Evolutionary conservation across 2,888 invertebrate species (phyloP), one percentile per base, ranked within the genome.

Genomic region (Thymelicus acteon): DNA sequence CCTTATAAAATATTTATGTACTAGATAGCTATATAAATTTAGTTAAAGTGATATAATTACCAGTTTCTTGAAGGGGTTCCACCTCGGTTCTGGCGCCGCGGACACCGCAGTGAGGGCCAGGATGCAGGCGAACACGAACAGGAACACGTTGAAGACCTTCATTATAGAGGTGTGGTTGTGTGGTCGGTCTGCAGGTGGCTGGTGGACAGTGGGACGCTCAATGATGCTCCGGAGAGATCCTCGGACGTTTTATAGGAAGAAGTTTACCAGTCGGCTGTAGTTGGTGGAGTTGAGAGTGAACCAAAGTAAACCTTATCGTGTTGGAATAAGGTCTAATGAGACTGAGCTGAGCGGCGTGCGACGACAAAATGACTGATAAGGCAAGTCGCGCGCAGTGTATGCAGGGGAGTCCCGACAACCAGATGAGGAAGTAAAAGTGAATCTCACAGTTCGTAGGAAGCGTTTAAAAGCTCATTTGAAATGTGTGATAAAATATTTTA

Each of bases 11-110:
- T 44, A 12, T 44, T 10, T 44, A 44, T 12, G 2, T 44, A 12
- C 2, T n/a, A 54, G 19, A 2, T 19, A 49, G 0, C 1, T 49
- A 1, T 8, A n/a, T 24, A 24, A 52, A 19, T 5, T 7, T 19
- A 19, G 7, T 52, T 2, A 15, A 3, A 54, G 24, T 60, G 13
- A 60, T 48, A 57, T 57, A 84, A 85, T 88, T 78, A 89, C 89
- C 79, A 89, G 77, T 82, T 84, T 88, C 75, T 88, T 88, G 70
- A 87, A 87, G 7, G 84, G 70, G 63, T 84, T 88, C 86, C 87
- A 87, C 72, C 78, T 78, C 0, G 88, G 88, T 44, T 77, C 78
- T 0, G 88, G 87, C 8, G 84, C 84, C 1, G 82, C 86, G 2
- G 83, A 78, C 0, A 85, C 86, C 6, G 80, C 69, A 24, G 77